Evolutionary conservation across 1,140 invertebrate genomes (phyloP).

Genomic region (Ostrea edulis): DNA sequence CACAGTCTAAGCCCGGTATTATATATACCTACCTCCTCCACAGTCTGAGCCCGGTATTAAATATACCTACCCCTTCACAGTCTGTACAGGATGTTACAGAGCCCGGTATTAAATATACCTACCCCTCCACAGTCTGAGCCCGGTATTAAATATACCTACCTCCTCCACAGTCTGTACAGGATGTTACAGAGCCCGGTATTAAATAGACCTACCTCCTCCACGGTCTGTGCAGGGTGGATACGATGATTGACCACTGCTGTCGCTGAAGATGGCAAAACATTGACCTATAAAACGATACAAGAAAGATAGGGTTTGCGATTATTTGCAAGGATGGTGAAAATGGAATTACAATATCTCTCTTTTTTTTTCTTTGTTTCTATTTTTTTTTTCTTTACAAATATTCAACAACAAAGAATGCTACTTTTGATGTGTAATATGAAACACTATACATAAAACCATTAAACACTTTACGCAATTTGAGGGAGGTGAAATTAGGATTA

Average conservation of each 20-base stretch:
- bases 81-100: conserved; percentile 81
- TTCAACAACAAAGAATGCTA: not conserved
- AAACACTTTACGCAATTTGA: not conserved
- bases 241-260: conserved; percentile 82
- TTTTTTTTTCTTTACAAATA: too few relatives aligned
- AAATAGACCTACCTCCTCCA: conserved; percentile 77
- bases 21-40: conserved; percentile 77
- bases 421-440: not conserved
- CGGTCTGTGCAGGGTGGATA: conserved; percentile 81
- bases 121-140: conserved; percentile 80
- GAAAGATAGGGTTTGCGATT: not conserved
- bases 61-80: conserved; percentile 76
- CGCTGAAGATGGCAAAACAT: conserved; percentile 82
- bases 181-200: conserved; percentile 69
- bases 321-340: too few relatives aligned
- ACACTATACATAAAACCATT: not conserved
- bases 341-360: too few relatives aligned
- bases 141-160: conserved; percentile 63
- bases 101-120: not conserved
- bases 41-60: conserved; percentile 73
- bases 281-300: conserved; percentile 75
- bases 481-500: not conserved
- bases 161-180: conserved; percentile 80
- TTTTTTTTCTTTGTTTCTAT: too few relatives aligned
- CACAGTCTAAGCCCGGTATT: not conserved